Evolutionary conservation across 2,888 invertebrate genomes (phyloP).

Genomic region (Gerris lacustris): DNA sequence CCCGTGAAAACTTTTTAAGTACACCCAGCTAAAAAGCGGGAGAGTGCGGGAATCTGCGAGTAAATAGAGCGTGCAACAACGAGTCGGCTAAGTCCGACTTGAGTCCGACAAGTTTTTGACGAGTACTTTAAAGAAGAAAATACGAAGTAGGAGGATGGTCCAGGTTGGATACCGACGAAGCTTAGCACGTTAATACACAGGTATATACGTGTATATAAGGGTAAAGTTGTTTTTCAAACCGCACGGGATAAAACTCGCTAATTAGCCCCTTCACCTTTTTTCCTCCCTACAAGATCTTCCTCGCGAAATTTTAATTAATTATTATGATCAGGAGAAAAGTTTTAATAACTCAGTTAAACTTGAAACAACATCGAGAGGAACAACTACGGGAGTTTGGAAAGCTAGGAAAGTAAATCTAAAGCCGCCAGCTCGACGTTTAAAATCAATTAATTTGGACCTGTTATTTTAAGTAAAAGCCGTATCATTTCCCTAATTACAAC

Average conservation of each 20-base stretch:
- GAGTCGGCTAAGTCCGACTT: not conserved
- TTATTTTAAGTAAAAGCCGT: not conserved
- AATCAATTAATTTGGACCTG: constrained; percentile 3
- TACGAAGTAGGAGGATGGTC: not conserved
- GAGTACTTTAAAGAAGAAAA: not conserved
- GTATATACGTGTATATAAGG: not conserved
- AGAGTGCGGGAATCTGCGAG: no score
- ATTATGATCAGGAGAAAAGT: not conserved
- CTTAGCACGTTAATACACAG: not conserved
- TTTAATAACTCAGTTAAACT: not conserved
- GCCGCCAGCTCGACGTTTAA: not conserved
- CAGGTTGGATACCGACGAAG: not conserved
- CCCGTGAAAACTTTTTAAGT: no score
- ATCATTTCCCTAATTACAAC: no score
- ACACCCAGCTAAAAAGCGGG: no score
- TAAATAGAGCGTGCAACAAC: no score
- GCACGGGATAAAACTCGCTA: not conserved
- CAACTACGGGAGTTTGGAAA: no score
- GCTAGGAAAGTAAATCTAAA: no score
- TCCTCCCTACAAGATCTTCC: not conserved
- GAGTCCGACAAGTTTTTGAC: constrained; percentile 1
- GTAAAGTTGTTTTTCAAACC: not conserved
- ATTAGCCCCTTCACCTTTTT: not conserved
- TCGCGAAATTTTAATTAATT: not conserved
- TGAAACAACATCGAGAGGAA: not conserved